Evolutionary conservation across 2,888 invertebrate species (phyloP), one percentile per base, ranked within the genome.

Genomic region (Tenthredo mesomela): DNA sequence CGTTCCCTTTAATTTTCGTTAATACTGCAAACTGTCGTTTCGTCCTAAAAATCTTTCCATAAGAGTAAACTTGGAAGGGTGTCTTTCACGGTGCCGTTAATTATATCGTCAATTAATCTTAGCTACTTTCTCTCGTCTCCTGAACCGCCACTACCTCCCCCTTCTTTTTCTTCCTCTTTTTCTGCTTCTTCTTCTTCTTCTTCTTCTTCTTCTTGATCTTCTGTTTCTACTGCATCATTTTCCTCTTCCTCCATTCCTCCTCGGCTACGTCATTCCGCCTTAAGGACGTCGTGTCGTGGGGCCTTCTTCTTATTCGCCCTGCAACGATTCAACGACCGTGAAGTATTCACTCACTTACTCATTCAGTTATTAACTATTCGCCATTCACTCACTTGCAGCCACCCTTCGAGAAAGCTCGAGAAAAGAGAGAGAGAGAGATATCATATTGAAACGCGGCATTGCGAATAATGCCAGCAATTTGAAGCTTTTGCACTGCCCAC

Each of bases 91-190:
- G 77, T 29, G 33, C 33, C 77, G 50, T 54, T 77, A 77, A 77
- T 77, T 77, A 77, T 77, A 77, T 77, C 77, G 54, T 77, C 54
- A 77, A 77, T 77, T 77, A 77, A 77, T 77, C 77, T 77, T 54
- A 77, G 77, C 50, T 29, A 47, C 43, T 47, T 25, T 21, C 25
- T 43, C 73, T 73, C 73, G 10, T 43, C 73, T 43, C 25, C 10
- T 29, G 0, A 37, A 37, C 37, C 37, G 37, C 37, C 37, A 37
- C 37, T 37, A 37, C 37, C 37, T 37, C 37, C 37, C 0, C 7
- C 37, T 12, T 15, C 71, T 43, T 71, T 5, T 2, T 5, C 67
- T 3, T 18, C 33, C 0, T 33, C 67, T 33, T 33, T 33, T 18
- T 33, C 33, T 18, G 1, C 67, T 67, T 18, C 67, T 29, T 4